Percentiles rank a stretch among this genome's conserved stretches.
phyloP scores from a whole-genome alignment of 37 sponge, comb jelly and placozoan species.

The Bolinopsis microptera region DNA sequence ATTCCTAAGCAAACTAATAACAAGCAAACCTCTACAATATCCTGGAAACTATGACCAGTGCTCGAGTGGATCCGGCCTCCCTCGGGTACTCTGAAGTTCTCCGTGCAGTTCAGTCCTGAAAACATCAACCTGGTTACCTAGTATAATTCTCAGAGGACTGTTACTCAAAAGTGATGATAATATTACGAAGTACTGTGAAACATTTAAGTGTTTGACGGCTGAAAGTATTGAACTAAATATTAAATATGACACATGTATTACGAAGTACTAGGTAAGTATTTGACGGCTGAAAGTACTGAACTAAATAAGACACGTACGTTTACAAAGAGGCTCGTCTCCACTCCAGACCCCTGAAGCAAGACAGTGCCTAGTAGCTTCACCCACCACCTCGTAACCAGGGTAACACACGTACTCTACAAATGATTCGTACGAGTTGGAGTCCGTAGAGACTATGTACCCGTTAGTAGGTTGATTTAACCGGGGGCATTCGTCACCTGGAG shows the following conservation, averaged over 20 bases:
- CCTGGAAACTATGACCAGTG: background rate
- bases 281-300: no score
- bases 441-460: conserved; percentile 15
- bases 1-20: no score
- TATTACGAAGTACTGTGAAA: no score
- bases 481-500: conserved; percentile 49
- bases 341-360: background rate
- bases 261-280: no score
- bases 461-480: background rate
- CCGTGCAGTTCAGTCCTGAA: conserved; percentile 33
- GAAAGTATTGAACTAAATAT: no score
- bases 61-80: background rate
- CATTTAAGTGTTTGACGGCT: no score
- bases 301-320: no score
- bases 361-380: background rate
- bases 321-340: background rate
- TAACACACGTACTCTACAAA: conserved; percentile 10
- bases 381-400: conserved; percentile 50
- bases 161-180: no score
- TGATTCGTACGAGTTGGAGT: conserved; percentile 38
- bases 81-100: conserved; percentile 1
- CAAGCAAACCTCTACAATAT: conserved; percentile 20
- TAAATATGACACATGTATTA: no score
- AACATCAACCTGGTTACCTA: no score
- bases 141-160: no score